A percentile compares a stretch with the other conserved stretches of the same genome.
Conservation (phyloP, 2,113 vertebrate species). For the Propithecus coquereli region DNA sequence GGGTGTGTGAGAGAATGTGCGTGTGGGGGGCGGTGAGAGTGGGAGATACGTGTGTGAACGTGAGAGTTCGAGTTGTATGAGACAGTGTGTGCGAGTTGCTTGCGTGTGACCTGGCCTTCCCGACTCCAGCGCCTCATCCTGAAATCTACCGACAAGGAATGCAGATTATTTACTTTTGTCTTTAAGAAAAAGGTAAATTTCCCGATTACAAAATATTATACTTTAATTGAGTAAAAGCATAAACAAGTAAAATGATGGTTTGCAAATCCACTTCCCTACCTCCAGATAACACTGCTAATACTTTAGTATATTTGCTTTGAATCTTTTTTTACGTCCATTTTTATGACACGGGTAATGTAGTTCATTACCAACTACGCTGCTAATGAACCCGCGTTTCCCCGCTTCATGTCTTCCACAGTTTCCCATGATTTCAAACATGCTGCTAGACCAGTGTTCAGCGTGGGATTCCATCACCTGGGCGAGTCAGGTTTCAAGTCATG, state of each 20-base stretch:
- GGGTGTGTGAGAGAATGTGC: not conserved
- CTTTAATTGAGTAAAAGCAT: not conserved
- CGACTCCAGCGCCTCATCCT: not conserved
- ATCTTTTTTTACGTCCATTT: not conserved
- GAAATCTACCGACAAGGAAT: not conserved
- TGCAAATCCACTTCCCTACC: not conserved
- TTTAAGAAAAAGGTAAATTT: not conserved
- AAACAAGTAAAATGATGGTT: not conserved
- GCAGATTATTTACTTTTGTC: not conserved
- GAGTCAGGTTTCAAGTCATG: not conserved
- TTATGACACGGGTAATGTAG: not conserved
- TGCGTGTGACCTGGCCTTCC: not conserved
- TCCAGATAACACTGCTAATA: not conserved
- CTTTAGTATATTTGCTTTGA: not conserved
- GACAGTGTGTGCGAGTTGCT: not conserved
- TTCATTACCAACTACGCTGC: too few relatives aligned
- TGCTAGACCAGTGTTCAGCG: fast-evolving
- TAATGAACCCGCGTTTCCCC: not conserved
- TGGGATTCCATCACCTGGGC: not conserved
- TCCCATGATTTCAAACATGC: not conserved
- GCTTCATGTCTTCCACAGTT: not conserved
- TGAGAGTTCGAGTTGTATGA: not conserved
- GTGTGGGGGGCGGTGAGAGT: not conserved
- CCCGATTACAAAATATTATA: not conserved
- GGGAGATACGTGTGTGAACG: not conserved